Base-by-base conservation (phyloP, 2,888 invertebrate species). In the Mylabris sibirica region DNA sequence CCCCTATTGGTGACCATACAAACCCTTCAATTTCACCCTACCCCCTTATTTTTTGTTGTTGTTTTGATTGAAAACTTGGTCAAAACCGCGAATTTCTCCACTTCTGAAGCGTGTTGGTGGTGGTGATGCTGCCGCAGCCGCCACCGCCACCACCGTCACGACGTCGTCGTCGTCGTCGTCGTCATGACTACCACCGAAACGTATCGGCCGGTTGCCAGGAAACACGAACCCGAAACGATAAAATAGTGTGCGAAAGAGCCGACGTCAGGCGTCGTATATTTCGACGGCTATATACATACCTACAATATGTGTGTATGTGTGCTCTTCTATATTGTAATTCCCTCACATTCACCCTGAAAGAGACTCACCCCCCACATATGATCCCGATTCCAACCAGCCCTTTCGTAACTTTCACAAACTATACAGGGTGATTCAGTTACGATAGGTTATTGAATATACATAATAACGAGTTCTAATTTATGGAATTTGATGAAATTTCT, bases 181-280 rank as follows among this genome's bases (percentile, higher is more conserved):
- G 70, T 60, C 69, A 70, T 72, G 72, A 64, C 69, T 68, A 72
- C 72, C 62, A 66, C 60, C 61, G 65, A 65, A 66, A 63, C 68
- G 70, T 65, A 66, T 59, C 65, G 69, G 34, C 60, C 64, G 64
- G 69, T 72, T 70, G 72, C 70, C 68, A 68, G 64, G 73, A 65
- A 64, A 67, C 67, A 61, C 69, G 60, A 57, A 22, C 57, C 64
- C 62, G 70, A 74, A 73, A 67, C 72, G 72, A 74, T 74, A 72
- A 72, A 74, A 72, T 71, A 69, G 69, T 69, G 70, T 67, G 67
- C 70, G 66, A 69, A 69, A 66, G 67, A 63, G 68, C 65, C 73
- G 72, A 69, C 72, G 73, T 69, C 62, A 64, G 30, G 66, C 24
- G 57, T 57, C 57, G 57, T 57, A 57, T 24, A 57, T 57, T 57